Base-by-base conservation (phyloP, 2,888 invertebrate genomes). In the Hirtodrosophila duncani region DNA sequence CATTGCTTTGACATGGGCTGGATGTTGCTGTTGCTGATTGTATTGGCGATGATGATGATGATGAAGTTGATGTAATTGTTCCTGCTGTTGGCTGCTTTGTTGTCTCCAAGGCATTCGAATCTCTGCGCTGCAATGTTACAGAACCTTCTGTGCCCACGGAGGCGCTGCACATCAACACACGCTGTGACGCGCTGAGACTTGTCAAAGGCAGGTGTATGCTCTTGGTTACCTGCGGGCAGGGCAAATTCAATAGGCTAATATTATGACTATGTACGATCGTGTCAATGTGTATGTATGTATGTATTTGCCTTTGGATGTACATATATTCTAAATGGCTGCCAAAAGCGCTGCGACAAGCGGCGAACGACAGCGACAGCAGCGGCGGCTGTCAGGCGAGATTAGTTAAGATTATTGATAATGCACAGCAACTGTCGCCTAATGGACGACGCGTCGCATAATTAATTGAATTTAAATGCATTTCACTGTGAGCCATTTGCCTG, bases 81-180 rank as follows among this genome's bases (percentile, higher is more conserved):
- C 48, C n/a, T 38, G 53, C 20, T 34, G 37, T 6, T 43, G 59
- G 17, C 26, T 38, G 17, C 11, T 11, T 26, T 52, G 18, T 37
- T 24, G 55, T 13, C 29, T 61, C 59, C 55, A 67, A 59, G 27
- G 83, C 75, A 62, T 82, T 85, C 39, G 84, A 85, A 82, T 87
- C 87, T 65, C 87, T 82, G 64, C 87, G 61, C 79, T 87, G 87
- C 63, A 87, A 74, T 71, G 87, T 87, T 45, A 87, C 85, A 27
- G 87, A 86, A 63, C 86, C 85, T 69, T 87, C 87, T 46, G 83
- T 85, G 70, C 87, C 87, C 77, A 87, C 86, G 58, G 87, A 86
- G 59, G 87, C 87, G 81, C 87, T 87, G 71, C 87, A 86, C 87
- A 84, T 83, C 71, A 84, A 80, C 74, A 84, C 83, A 27, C 84